These are phyloP conservation scores for Venturia canescens DNA, from an alignment of 1,140 invertebrate genomes.

Conservation along the genomic window DNA sequence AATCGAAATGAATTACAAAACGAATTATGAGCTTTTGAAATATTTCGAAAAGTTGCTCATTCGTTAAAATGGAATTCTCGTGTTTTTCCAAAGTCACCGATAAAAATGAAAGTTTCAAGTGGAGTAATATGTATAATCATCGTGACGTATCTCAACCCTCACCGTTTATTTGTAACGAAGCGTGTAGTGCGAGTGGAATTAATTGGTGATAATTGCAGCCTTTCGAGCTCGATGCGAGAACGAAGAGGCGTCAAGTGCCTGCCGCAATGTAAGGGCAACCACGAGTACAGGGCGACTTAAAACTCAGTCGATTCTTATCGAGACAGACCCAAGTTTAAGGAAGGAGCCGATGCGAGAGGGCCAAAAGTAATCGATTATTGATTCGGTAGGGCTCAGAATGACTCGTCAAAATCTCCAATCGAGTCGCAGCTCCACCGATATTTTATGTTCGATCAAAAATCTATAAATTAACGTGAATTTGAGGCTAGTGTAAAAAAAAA, in stretches of 20 bases:
- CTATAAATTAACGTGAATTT: too few species aligned
- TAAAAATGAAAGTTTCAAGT: background rate
- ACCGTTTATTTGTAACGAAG: constrained; percentile 47
- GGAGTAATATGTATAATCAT: background rate
- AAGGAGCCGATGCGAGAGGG: too few species aligned
- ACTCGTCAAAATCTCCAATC: too few species aligned
- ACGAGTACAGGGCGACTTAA: background rate
- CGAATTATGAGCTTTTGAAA: too few species aligned
- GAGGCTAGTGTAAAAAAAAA: too few species aligned
- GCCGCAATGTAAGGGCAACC: background rate
- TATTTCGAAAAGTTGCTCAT: too few species aligned
- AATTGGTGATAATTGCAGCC: constrained; percentile 54
- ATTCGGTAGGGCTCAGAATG: too few species aligned
- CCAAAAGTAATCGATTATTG: too few species aligned
- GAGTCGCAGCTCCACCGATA: too few species aligned
- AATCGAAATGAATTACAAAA: too few species aligned
- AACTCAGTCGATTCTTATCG: background rate
- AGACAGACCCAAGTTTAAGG: too few species aligned
- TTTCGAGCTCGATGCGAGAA: constrained; percentile 17
- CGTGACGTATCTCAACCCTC: constrained; percentile 37
- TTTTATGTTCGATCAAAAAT: too few species aligned
- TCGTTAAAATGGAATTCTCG: background rate
- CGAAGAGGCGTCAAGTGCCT: constrained; percentile 18
- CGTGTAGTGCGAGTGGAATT: constrained; percentile 49
- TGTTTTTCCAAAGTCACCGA: background rate